These are phyloP conservation scores for Pristionchus fissidentatus DNA, from an alignment of 2,888 invertebrate species.

Conservation along the genomic window DNA sequence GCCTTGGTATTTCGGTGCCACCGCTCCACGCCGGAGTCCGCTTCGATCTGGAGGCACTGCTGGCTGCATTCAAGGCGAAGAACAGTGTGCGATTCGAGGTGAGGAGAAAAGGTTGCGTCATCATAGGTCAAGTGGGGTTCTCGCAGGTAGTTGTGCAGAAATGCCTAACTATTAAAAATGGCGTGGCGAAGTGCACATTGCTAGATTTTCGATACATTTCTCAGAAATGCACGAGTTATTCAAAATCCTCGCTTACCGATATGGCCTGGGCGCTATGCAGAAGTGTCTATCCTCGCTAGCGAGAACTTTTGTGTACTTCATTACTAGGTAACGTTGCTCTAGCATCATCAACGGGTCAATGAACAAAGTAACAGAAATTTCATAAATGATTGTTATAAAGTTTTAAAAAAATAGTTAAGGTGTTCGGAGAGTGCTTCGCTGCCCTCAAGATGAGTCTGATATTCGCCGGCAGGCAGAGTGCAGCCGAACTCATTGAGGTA, in stretches of 20 bases:
- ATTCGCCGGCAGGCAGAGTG: constrained; percentile 53
- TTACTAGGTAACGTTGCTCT: no score
- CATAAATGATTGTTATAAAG: neutral
- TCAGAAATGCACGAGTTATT: no score
- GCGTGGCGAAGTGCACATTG: no score
- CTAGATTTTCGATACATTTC: no score
- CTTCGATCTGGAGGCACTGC: constrained; percentile 47
- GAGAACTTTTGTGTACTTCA: no score
- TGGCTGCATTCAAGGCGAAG: constrained; percentile 48
- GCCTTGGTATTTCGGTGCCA: constrained; percentile 47
- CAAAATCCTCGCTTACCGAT: no score
- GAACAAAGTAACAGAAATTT: neutral
- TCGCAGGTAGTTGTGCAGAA: neutral
- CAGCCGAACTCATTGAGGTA: constrained; percentile 61
- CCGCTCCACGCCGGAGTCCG: constrained; percentile 48
- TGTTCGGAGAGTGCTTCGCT: constrained; percentile 54
- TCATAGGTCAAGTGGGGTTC: neutral
- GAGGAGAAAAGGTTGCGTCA: no score
- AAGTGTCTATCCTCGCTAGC: no score
- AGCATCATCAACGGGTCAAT: no score
- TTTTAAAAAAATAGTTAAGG: constrained; percentile 40
- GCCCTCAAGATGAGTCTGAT: constrained; percentile 54
- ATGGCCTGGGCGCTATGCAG: no score
- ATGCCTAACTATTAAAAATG: no score
- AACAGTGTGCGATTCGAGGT: constrained; percentile 39